Evolutionary conservation across 2,888 invertebrate species (phyloP), one percentile per base, ranked within the genome.

Genomic region (Eupithecia pulchellata): DNA sequence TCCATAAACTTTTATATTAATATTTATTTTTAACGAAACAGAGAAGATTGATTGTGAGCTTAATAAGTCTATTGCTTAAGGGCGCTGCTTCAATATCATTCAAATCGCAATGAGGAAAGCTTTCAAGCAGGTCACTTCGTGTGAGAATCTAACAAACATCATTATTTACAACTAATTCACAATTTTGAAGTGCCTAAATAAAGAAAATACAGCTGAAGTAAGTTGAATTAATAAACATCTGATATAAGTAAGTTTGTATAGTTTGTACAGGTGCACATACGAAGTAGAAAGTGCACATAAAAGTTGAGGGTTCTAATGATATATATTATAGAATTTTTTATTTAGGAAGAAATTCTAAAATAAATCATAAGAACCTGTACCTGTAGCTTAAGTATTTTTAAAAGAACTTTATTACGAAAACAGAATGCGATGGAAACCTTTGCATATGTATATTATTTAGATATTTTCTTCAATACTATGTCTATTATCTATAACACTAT

Each of bases 1-100:
- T 58, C 36, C 25, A 47, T 69, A 68, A 42, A 13, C 34, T 58
- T 64, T 57, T 64, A 42, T 36, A 29, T 6, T 67, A 66, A 27
- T 52, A 39, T 66, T 6, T 4, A 25, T 52, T 20, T 25, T 13
- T 17, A 42, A 55, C 17, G 29, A 8, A 29, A 29, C 25, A 25
- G 52, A 52, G 8, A 57, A 57, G 29, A 57, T 57, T 29, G 57
- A 29, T 17, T 17, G 17, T 17, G 29, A 57, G 11, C 57, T 17
- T 20, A 20, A 52, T 11, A 17, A 5, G 5, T 55, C 1, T 1
- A 27, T 17, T 17, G 13, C 13, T 55, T 27, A 13, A 1, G 5
- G 27, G 27, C 27, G 55, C 17, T 57, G 30, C 30, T 30, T 6
- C 17, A 1, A 47, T 20, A 13, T 52, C 47, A 52, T 52, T 52